phyloP scores from a whole-genome alignment of 2,113 vertebrate genomes.

The Triplophysa siluroides region DNA sequence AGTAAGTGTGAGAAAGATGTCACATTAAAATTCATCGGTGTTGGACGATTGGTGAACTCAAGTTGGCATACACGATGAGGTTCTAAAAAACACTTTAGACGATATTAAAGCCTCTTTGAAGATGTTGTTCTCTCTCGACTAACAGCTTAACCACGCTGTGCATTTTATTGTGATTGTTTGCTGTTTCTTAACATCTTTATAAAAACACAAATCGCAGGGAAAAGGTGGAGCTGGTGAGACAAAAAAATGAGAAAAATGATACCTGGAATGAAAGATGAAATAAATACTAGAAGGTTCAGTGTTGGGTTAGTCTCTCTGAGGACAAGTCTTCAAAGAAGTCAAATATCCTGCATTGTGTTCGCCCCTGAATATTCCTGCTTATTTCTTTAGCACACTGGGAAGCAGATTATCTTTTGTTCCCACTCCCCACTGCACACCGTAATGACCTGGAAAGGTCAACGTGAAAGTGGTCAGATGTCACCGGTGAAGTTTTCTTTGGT shows the following conservation, averaged over 20 bases:
- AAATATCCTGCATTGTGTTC: constrained; percentile 2
- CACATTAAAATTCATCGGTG: constrained; percentile 31
- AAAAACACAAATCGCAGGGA: background rate
- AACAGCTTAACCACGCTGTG: constrained; percentile 27
- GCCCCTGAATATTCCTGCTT: background rate
- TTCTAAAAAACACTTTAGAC: constrained; percentile 56
- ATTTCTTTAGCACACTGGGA: constrained; percentile 4
- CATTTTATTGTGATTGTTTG: constrained; percentile 3
- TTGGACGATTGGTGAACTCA: constrained; percentile 14
- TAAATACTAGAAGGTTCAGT: constrained; percentile 34
- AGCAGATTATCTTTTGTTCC: background rate
- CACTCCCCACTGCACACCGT: background rate
- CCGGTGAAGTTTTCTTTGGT: background rate
- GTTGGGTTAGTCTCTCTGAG: background rate
- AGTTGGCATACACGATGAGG: constrained; percentile 30
- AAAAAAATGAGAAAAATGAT: background rate
- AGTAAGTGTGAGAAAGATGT: constrained; percentile 24
- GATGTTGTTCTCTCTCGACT: background rate
- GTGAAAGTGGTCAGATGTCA: background rate
- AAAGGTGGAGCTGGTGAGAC: background rate
- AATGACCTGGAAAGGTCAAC: constrained; percentile 1
- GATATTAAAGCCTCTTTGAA: constrained; percentile 18
- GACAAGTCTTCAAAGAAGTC: constrained; percentile 27
- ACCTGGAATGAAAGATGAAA: constrained; percentile 3
- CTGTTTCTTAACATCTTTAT: background rate